Evolutionary conservation across 2,888 invertebrate genomes (phyloP), one percentile per base, ranked within the genome.

Genomic region (Epinotia brunnichana): DNA sequence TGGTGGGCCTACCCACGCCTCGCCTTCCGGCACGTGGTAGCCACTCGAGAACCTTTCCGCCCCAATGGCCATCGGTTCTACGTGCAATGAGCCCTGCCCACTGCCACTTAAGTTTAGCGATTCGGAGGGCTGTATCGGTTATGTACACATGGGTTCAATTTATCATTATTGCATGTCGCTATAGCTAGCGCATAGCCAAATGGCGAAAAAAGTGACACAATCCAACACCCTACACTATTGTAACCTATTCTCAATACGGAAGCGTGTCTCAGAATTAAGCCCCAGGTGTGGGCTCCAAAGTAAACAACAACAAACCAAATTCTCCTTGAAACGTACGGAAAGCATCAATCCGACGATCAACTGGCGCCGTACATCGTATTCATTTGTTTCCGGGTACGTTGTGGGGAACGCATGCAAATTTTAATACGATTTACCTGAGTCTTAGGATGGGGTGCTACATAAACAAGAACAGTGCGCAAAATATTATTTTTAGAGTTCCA

Each of bases 351-450:
- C 48, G 48, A 41, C 41, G 41, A 54, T 56, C 15, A 56, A 21
- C 56, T 24, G 24, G 24, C 24, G 5, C 21, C 15, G 13, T 19
- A 24, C 21, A 7, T 35, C 10, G 35, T 29, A 39, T 53, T 35
- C 39, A 64, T 64, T 64, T 64, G 64, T 64, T 64, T 64, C 4
- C 53, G 15, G 35, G 19, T 53, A 10, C 9, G 51, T 17, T 51
- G 51, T 21, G 64, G 39, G 64, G 35, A 53, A 64, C 67, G 54
- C 67, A 67, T 67, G 67, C 67, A 67, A 67, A 67, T 67, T 57
- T 67, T 44, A 44, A 64, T 64, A 64, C 53, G 39, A 54, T 64
- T 54, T 54, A 64, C 64, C 64, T 64, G 44, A 41, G 64, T 39
- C 63, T 64, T 64, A 64, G 53, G 53, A 13, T 35, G 21, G 39